phyloP scores from a whole-genome alignment of 2,113 vertebrate genomes.

The Peromyscus leucopus region DNA sequence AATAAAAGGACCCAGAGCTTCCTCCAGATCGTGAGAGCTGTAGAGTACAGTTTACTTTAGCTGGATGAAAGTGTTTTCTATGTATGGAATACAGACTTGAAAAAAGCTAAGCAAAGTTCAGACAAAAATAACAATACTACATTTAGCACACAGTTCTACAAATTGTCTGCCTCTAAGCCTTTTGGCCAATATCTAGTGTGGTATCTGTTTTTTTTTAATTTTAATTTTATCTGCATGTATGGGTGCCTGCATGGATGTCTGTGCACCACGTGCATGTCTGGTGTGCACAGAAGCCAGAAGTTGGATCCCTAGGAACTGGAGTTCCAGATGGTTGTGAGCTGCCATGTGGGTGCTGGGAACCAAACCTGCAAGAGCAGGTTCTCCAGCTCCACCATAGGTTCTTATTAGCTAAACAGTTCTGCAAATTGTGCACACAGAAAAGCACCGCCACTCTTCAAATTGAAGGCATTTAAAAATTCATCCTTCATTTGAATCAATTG shows the following conservation, averaged over 20 bases:
- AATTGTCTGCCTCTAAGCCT: not conserved
- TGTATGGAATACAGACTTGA: not conserved
- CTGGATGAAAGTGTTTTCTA: slow-evolving; percentile 17
- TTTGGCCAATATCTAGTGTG: not conserved
- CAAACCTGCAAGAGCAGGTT: too few relatives aligned
- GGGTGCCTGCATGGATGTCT: not conserved
- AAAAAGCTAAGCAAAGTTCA: not conserved
- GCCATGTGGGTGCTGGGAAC: not conserved
- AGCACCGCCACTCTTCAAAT: not conserved
- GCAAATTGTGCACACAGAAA: not conserved
- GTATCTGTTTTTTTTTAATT: not conserved
- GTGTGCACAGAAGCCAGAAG: not conserved
- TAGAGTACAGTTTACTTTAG: slow-evolving; percentile 33
- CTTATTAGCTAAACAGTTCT: not conserved
- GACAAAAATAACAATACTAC: not conserved
- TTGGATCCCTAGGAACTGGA: not conserved
- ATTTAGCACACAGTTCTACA: not conserved
- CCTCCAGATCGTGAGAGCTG: not conserved
- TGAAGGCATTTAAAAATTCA: slow-evolving; percentile 5
- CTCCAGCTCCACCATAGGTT: not conserved
- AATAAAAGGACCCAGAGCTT: not conserved
- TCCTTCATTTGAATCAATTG: slow-evolving; percentile 9
- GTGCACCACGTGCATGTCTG: not conserved
- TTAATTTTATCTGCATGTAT: not conserved
- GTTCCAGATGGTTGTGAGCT: not conserved